phyloP scores from a whole-genome alignment of 2,113 vertebrate genomes.

The Myocastor coypus region DNA sequence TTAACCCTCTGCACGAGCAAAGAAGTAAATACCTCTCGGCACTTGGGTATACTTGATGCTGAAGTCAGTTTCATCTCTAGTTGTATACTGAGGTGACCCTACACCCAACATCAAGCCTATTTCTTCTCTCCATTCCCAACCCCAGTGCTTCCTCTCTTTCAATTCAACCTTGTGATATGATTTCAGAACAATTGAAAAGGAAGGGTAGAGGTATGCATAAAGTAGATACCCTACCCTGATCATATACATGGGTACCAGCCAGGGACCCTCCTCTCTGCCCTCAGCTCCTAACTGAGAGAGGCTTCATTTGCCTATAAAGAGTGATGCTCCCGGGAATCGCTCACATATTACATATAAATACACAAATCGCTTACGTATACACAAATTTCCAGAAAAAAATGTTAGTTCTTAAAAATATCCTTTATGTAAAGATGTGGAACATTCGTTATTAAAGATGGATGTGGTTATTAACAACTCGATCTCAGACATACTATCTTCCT shows the following conservation, averaged over 20 bases:
- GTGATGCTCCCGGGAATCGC: not conserved
- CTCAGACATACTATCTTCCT: not conserved
- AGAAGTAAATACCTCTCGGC: not conserved
- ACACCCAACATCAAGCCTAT: not conserved
- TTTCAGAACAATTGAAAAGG: not conserved
- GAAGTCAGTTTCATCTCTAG: too few relatives aligned
- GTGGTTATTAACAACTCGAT: not conserved
- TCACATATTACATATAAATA: too few relatives aligned
- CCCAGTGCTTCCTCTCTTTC: not conserved
- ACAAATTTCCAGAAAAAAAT: not conserved
- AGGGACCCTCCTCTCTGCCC: not conserved
- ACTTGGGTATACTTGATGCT: not conserved
- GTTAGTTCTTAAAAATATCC: not conserved
- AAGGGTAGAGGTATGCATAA: accelerated
- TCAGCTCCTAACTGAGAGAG: not conserved
- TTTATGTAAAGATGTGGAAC: not conserved
- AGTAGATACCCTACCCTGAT: too few relatives aligned
- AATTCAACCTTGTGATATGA: not conserved
- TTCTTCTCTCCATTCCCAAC: not conserved
- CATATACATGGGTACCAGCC: accelerated
- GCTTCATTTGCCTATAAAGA: not conserved
- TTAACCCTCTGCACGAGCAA: slow-evolving; percentile 22
- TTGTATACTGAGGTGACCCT: not conserved
- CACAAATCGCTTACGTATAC: not conserved
- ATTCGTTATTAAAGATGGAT: not conserved